Percentiles rank a stretch among this genome's conserved stretches.
Evolutionary conservation across 2,113 vertebrate genomes (phyloP).

Genomic region (Ochotona princeps): DNA sequence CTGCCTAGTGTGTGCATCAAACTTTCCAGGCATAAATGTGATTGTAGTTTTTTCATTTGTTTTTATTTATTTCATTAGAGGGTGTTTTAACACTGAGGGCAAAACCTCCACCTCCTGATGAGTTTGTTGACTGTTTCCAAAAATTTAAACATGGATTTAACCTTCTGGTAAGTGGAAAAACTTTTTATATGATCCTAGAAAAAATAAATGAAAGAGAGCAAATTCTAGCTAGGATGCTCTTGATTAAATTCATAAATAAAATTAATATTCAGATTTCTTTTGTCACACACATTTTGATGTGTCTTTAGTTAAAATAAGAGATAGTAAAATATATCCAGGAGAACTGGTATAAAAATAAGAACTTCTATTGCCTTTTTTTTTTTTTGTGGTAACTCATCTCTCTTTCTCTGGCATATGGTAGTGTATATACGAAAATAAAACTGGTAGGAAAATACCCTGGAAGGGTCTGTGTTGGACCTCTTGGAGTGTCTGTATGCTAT

Average conservation of each 20-base stretch:
- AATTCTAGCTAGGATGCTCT: neutral
- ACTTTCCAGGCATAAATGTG: neutral
- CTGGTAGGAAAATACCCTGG: neutral
- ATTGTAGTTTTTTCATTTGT: neutral
- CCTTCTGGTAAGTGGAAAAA: conserved; percentile 91
- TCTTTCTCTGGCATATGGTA: neutral
- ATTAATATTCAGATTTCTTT: neutral
- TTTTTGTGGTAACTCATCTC: neutral
- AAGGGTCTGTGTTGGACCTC: neutral
- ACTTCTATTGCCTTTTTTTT: neutral
- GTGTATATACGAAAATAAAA: neutral
- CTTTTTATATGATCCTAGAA: conserved; percentile 1
- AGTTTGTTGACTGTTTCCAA: conserved; percentile 97
- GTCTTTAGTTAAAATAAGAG: neutral
- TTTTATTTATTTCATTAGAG: conserved; percentile 88
- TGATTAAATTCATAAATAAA: neutral
- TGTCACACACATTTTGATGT: neutral
- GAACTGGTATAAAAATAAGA: neutral
- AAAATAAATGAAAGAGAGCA: conserved; percentile 18
- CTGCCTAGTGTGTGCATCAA: neutral
- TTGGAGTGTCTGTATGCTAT: neutral
- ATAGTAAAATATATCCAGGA: neutral
- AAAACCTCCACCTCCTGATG: conserved; percentile 92
- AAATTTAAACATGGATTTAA: conserved; percentile 99
- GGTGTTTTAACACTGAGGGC: conserved; percentile 96